Evolutionary conservation across 2,888 invertebrate genomes (phyloP).

Genomic region (Eremobia ochroleuca): DNA sequence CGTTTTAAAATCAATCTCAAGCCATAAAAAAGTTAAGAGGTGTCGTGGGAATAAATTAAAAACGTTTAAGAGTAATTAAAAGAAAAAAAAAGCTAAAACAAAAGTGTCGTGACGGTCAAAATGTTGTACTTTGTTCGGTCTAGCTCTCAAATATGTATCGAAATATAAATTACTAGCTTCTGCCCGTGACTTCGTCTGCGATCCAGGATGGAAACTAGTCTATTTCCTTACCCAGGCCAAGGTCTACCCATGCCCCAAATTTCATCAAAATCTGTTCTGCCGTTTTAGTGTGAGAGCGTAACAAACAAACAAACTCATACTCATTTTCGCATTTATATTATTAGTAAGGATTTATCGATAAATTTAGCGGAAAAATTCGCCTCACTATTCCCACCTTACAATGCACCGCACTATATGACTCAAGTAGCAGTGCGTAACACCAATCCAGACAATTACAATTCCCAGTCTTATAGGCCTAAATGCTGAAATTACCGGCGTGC

Average conservation of each 20-base stretch:
- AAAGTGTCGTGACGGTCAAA: background rate
- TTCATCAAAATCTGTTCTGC: too few species aligned
- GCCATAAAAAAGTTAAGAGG: background rate
- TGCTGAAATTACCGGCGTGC: constrained; percentile 83
- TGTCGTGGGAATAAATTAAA: background rate
- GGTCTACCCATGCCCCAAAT: too few species aligned
- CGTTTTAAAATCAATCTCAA: background rate
- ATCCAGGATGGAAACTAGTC: too few species aligned
- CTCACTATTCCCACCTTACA: constrained; percentile 12
- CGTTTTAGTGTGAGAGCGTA: too few species aligned
- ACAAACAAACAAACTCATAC: too few species aligned
- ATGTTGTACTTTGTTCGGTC: background rate
- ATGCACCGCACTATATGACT: constrained; percentile 35
- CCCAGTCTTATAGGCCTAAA: constrained; percentile 82
- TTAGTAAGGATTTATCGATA: constrained; percentile 20
- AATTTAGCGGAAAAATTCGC: background rate
- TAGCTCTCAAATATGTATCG: background rate
- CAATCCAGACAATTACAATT: constrained; percentile 72
- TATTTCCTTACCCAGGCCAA: too few species aligned
- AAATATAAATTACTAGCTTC: too few species aligned
- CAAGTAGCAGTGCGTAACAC: constrained; percentile 60
- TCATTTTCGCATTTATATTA: too few species aligned
- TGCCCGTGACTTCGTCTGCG: too few species aligned
- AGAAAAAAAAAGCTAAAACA: background rate
- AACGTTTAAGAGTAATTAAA: background rate